These are phyloP conservation scores for Struthidea cinerea DNA, from an alignment of 2,113 vertebrate species.

Conservation along the genomic window DNA sequence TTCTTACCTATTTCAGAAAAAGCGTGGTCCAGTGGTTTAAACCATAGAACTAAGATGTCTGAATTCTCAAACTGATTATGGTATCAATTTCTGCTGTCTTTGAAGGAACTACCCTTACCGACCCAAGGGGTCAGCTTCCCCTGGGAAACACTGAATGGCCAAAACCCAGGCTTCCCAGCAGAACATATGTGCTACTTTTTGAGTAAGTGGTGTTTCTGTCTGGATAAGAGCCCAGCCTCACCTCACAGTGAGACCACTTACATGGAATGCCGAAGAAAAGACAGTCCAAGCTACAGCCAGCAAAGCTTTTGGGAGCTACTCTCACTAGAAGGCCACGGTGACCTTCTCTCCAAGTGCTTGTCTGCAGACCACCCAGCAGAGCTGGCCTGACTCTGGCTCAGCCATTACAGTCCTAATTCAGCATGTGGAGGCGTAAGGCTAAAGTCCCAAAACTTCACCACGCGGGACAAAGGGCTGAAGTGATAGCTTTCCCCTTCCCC, in stretches of 20 bases:
- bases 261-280: background rate
- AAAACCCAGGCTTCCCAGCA: background rate
- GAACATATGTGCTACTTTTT: background rate
- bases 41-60: background rate
- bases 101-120: background rate
- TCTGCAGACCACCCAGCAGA: background rate
- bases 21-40: constrained; percentile 14
- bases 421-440: background rate
- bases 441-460: background rate
- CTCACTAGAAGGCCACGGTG: background rate
- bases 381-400: background rate
- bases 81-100: constrained; percentile 24
- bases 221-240: background rate
- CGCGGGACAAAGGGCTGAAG: background rate
- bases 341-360: background rate
- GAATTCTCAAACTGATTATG: background rate
- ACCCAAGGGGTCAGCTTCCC: background rate
- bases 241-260: background rate
- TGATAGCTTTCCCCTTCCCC: background rate
- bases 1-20: constrained; percentile 34
- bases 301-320: background rate
- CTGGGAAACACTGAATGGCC: background rate
- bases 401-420: background rate
- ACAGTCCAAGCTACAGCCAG: fast-evolving
- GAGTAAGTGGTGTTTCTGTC: background rate